Evolutionary conservation across 2,797 vertebrate genomes (phyloP), one percentile per base, ranked within the genome.

Genomic region (Psittacula derbiana): DNA sequence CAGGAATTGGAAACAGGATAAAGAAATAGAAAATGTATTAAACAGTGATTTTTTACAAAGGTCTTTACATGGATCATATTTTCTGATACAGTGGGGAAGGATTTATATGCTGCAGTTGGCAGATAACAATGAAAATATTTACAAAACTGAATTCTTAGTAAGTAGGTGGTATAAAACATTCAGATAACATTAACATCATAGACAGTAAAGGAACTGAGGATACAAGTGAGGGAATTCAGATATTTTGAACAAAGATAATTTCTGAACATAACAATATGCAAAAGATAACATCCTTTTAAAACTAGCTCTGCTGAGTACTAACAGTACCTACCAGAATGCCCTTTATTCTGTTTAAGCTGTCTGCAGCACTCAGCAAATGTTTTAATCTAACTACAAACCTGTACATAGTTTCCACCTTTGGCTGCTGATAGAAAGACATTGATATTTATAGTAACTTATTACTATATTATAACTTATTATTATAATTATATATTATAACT

Each of bases 121-220:
- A 90, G 90, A 84, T 81, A 92, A 79, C 27, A 90, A 82, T 61
- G 38, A 40, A 86, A 88, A 62, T 84, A 89, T 70, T 90, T 86
- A 69, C 33, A 76, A 90, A 81, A 49, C 7, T 15, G 25, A 88
- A 84, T 70, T 90, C 73, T 67, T 90, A 75, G n/a, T 60, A 88
- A 20, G 25, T 12, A 94, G 69, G 86, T 5, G 58, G 33, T 25
- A 62, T 43, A 86, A 88, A 69, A 60, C 21, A 64, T 76, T 83
- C 53, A 86, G 72, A 58, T 86, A 81, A 73, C 19, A 55, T 58
- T 71, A 66, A 27, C 9, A 81, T 30, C 11, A 52, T 20, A 30
- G 6, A 47, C 0, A 6, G 66, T 73, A 92, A 88, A 91, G 24
- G 13, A 88, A 73, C 38, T 73, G 38, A 82, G 36, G 76, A 80